Evolutionary conservation across 2,113 vertebrate genomes (phyloP), one percentile per base, ranked within the genome.

Genomic region (Rhagologus leucostigma): DNA sequence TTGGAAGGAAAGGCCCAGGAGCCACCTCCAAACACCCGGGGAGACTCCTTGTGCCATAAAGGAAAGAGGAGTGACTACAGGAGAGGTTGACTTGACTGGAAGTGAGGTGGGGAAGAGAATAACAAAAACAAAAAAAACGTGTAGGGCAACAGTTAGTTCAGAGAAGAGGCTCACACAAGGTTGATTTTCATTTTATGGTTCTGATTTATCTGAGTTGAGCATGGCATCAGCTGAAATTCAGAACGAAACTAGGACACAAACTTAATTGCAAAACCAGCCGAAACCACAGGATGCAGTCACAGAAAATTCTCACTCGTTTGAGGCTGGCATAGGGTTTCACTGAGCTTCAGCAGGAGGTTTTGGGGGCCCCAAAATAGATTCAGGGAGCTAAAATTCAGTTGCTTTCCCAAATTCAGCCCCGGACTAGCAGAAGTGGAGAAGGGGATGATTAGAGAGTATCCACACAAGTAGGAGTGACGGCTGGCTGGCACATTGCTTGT

Each of bases 181-280:
- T 10, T 49, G 64, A 87, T 41, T 94, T 93, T 92, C 21, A 1
- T 70, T 90, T 93, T 89, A 89, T 80, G 64, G 65, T 78, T 96
- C 76, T 86, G 90, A 78, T 94, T 96, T 92, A 92, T 90, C 93
- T 89, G 69, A 91, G 53, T 62, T 76, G 46, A 92, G 80, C 90
- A 65, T 89, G 95, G 92, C 93, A 96, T 75, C 80, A 76, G 89
- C 73, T 92, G 90, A 96, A 95, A 95, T 75, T 94, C 93, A 96
- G 77, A 96, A 92, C 0, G 57, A 96, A 96, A 96, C 86, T 96
- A 89, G 92, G 96, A 96, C 94, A 93, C 69, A 89, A 92, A 92
- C 86, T 87, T 95, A 94, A 97, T 97, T 96, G 89, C 96, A 96
- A 96, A 97, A 94, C 86, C 96, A 95, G 88, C 86, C 73, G 92